These are phyloP conservation scores for Hemaris fuciformis DNA, from an alignment of 2,888 invertebrate genomes.

Conservation along the genomic window DNA sequence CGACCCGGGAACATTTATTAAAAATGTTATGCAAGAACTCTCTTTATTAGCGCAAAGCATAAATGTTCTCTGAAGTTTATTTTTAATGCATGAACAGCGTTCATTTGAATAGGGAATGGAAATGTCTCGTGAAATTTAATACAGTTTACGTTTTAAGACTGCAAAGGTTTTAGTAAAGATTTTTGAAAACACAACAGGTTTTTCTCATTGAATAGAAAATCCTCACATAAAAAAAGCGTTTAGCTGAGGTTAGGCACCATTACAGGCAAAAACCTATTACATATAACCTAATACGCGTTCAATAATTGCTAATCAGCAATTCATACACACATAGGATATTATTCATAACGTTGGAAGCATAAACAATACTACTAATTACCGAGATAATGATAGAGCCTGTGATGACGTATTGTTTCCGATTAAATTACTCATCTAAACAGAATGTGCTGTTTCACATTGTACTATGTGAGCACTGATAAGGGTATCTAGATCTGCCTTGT, in stretches of 20 bases:
- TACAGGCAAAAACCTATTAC: no score
- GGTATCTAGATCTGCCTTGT: no score
- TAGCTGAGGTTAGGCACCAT: no score
- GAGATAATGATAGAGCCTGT: neutral
- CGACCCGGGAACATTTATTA: neutral
- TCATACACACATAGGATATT: neutral
- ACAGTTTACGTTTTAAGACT: neutral
- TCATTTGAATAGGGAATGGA: neutral
- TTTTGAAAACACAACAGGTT: no score
- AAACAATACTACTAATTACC: neutral
- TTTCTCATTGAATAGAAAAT: no score
- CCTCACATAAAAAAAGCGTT: no score
- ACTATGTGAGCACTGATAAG: no score
- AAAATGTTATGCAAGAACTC: neutral
- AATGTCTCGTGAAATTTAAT: neutral
- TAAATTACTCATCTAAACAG: neutral
- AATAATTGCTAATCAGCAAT: neutral
- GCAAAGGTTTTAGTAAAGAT: no score
- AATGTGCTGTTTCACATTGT: no score
- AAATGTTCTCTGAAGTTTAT: neutral
- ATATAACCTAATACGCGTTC: neutral
- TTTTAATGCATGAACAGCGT: neutral
- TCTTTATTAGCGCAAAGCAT: neutral
- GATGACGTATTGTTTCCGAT: neutral
- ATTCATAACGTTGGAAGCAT: neutral